Evolutionary conservation across 2,113 vertebrate species (phyloP), one percentile per base, ranked within the genome.

Genomic region (Apodemus sylvaticus): DNA sequence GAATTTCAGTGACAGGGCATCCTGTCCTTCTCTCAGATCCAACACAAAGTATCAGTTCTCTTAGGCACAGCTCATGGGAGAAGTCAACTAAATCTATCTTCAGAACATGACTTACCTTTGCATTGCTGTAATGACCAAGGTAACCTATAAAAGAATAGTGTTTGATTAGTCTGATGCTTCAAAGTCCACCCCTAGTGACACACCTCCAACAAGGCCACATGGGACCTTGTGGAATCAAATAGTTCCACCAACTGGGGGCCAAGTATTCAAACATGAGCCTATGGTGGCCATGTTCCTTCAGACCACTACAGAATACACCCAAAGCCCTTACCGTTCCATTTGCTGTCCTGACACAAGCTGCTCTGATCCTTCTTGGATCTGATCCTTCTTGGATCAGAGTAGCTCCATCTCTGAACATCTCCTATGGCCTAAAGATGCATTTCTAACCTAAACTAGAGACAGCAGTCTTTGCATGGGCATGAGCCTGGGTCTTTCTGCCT

Each of bases 361-460:
- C 66, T 19, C 3, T 31, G 0, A 0, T 5, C 1, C 8, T 53
- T 11, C 36, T 5, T 7, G 12, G 7, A 1, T 81, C 6, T 31
- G 0, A 0, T 5, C 1, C 8, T 53, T 11, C 36, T 5, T 7
- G 12, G 7, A 1, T 81, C 6, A 3, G 22, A 0, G 0, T 9
- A 4, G 5, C 1, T 19, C 39, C 31, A n/a, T 82, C 34, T 26
- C 6, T 3, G 6, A 8, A 19, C 24, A 62, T 12, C 26, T 6
- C 62, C 22, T 24, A n/a, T 45, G 19, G 34, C 10, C 39, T 14
- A 34, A 4, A 8, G 7, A 24, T 34, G 0, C 8, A 1, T 31
- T 42, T 45, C 14, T 26, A 5, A 78, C 71, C 17, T 29, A 10
- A 42, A 34, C 14, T 31, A 11, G 20, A 62, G n/a, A 81, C 19